Evolutionary conservation across 2,113 vertebrate species (phyloP).

Genomic region (Dicerorhinus sumatrensis): DNA sequence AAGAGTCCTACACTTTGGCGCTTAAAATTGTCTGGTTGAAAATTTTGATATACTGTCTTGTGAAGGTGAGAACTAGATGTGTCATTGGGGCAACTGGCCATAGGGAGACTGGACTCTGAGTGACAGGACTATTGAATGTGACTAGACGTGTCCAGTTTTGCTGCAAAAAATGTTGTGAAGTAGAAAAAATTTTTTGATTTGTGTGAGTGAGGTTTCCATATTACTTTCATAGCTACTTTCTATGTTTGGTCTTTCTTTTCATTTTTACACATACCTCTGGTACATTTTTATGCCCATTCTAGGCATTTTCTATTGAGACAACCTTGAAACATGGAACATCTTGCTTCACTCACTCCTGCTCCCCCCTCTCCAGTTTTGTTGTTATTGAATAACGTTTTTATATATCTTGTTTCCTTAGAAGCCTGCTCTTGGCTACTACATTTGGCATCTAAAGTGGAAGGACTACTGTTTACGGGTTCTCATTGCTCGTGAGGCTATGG

Average conservation of each 20-base stretch:
- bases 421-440: background rate
- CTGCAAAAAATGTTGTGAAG: background rate
- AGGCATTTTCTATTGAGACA: background rate
- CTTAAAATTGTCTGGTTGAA: background rate
- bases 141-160: background rate
- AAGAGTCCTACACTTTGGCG: background rate
- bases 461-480: background rate
- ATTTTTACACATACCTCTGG: background rate
- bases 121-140: background rate
- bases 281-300: background rate
- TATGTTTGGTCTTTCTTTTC: background rate
- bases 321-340: background rate
- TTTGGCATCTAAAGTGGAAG: background rate
- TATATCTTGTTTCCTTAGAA: background rate
- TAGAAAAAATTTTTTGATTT: background rate
- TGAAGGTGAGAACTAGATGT: background rate
- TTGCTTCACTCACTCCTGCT: background rate
- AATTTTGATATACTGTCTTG: background rate
- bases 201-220: background rate
- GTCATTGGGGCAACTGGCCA: no score
- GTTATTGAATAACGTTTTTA: background rate
- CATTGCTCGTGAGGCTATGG: background rate
- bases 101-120: background rate
- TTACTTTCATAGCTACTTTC: background rate
- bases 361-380: background rate